phyloP scores from a whole-genome alignment of 2,113 vertebrate species.

The Vombatus ursinus region DNA sequence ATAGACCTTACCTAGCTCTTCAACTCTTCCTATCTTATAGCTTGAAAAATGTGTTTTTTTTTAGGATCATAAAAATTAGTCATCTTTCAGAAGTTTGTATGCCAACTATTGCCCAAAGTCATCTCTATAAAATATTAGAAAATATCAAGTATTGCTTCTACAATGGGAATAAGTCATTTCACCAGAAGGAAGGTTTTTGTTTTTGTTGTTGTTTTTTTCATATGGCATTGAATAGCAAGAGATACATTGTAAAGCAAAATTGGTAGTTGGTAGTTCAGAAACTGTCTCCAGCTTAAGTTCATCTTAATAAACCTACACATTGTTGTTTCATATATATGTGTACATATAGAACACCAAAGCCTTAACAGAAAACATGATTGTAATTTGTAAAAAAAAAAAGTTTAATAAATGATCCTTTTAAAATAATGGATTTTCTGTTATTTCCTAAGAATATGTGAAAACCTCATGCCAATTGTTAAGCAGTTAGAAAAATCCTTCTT shows the following conservation, averaged over 20 bases:
- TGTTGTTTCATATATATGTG: slow-evolving; percentile 83
- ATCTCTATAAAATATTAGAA: slow-evolving; percentile 68
- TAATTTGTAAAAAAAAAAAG: slow-evolving; percentile 87
- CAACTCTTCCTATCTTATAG: slow-evolving; percentile 84
- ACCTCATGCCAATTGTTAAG: neutral
- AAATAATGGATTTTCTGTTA: slow-evolving; percentile 80
- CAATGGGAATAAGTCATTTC: slow-evolving; percentile 72
- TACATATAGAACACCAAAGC: slow-evolving; percentile 81
- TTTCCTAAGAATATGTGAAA: slow-evolving; percentile 66
- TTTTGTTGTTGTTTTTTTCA: slow-evolving; percentile 42
- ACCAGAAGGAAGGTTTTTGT: slow-evolving; percentile 59
- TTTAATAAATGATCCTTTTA: slow-evolving; percentile 90
- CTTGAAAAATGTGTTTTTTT: slow-evolving; percentile 71
- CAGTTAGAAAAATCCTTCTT: slow-evolving; percentile 24
- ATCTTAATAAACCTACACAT: slow-evolving; percentile 59
- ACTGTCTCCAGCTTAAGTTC: slow-evolving; percentile 76
- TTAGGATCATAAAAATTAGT: slow-evolving; percentile 83
- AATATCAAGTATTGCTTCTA: slow-evolving; percentile 65
- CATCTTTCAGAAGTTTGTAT: slow-evolving; percentile 75
- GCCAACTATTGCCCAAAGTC: slow-evolving; percentile 74
- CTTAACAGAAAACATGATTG: slow-evolving; percentile 79
- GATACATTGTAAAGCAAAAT: slow-evolving; percentile 69
- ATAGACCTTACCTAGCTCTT: slow-evolving; percentile 86
- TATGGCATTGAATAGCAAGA: slow-evolving; percentile 28
- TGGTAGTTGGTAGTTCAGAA: slow-evolving; percentile 70